phyloP scores from a whole-genome alignment of 2,888 invertebrate species.

The Rutpela maculata region DNA sequence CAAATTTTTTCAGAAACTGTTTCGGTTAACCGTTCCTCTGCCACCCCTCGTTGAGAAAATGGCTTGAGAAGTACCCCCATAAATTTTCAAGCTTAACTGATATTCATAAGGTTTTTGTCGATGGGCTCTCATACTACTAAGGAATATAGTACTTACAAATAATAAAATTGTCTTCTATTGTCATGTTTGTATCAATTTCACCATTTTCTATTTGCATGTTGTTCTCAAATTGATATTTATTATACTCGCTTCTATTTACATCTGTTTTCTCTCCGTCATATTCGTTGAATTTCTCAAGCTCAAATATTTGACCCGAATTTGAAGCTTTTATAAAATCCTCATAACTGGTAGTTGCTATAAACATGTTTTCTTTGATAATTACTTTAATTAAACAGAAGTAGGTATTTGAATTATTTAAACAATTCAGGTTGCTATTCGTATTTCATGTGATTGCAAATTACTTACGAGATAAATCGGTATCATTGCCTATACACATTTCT shows the following conservation, averaged over 20 bases:
- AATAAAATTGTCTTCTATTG: neutral
- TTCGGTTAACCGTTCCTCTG: too few relatives aligned
- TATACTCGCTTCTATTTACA: neutral
- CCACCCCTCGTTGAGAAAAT: too few relatives aligned
- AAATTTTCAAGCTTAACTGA: too few relatives aligned
- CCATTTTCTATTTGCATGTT: neutral
- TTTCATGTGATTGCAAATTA: too few relatives aligned
- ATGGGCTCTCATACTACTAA: too few relatives aligned
- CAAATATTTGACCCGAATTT: neutral
- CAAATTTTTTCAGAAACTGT: too few relatives aligned
- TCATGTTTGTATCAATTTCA: neutral
- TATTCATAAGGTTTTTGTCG: too few relatives aligned
- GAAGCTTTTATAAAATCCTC: neutral
- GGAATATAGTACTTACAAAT: neutral
- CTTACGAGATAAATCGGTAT: too few relatives aligned
- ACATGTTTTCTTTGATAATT: neutral
- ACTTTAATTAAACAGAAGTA: neutral
- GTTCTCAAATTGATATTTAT: neutral
- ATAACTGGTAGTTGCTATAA: neutral
- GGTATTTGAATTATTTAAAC: too few relatives aligned
- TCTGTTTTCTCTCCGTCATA: neutral
- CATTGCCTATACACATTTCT: too few relatives aligned
- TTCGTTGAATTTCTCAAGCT: neutral
- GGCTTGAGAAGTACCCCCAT: too few relatives aligned
- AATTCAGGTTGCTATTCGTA: too few relatives aligned